Base-by-base conservation (phyloP, 2,888 invertebrate species). In the Odontocerum albicorne region DNA sequence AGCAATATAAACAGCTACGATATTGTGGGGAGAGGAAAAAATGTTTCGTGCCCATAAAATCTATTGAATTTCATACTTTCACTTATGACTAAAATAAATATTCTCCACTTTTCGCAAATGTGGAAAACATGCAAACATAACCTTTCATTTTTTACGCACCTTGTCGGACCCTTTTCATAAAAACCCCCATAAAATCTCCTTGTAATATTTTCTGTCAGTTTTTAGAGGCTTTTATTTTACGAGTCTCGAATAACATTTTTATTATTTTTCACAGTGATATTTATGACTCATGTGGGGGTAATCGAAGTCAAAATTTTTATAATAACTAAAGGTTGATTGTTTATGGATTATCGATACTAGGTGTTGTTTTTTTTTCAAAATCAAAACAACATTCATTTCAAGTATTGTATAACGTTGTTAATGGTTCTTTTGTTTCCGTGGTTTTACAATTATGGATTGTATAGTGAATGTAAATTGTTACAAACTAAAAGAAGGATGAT, bases 121-220 rank as follows among this genome's bases (percentile, higher is more conserved):
- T 47, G 44, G 36, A 42, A 57, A 58, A 58, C 55, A 58, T 51
- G 55, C 44, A 58, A 58, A 55, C 55, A 55, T 58, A 55, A 55
- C 58, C 58, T 55, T 51, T 58, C 55, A 46, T 54, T 55, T 55
- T 58, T 55, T 57, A 47, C 36, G 31, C 53, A 51, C 55, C 58
- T 38, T 58, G 57, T 58, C 58, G 44, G 47, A 58, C 58, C 58
- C 55, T 58, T 50, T 51, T 58, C 58, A 55, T 40, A 32, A 45
- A 45, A 54, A 44, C 58, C 58, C 50, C 44, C 55, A 46, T 58
- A 58, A 58, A 58, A 49, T 55, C 55, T 55, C 53, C 55, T 58
- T 58, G 46, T 58, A 58, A 58, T 58, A 58, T 51, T 51, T 58
- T 51, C 58, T 58, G 58, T 58, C 58, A 55, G 51, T 55, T 58